Conservation (phyloP, 2,888 invertebrate genomes). For the Rotaria magnacalcarata region DNA sequence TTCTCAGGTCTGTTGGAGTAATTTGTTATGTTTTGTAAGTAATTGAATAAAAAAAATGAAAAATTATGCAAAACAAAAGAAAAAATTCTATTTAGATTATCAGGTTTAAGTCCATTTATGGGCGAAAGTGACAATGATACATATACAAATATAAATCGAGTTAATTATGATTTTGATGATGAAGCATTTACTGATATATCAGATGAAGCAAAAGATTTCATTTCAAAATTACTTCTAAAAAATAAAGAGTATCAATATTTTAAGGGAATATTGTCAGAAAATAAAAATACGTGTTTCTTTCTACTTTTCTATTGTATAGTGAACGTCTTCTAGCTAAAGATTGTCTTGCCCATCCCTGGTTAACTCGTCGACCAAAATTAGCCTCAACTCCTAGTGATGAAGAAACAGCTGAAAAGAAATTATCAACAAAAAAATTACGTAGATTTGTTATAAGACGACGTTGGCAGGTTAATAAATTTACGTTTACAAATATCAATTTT, state of each 20-base stretch:
- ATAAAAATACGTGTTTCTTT: neutral
- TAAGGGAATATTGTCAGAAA: neutral
- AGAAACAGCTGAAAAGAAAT: slow-evolving; percentile 62
- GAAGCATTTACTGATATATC: slow-evolving; percentile 78
- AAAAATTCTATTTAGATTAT: slow-evolving; percentile 65
- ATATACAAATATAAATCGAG: slow-evolving; percentile 78
- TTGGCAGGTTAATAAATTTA: slow-evolving; percentile 65
- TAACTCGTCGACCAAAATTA: slow-evolving; percentile 53
- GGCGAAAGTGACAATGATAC: slow-evolving; percentile 81
- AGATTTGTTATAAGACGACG: slow-evolving; percentile 81
- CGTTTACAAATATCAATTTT: neutral
- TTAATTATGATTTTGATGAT: slow-evolving; percentile 83
- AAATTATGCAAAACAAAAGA: neutral
- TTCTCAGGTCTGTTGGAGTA: slow-evolving; percentile 52
- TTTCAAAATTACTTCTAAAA: slow-evolving; percentile 70
- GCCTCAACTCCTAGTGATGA: slow-evolving; percentile 60
- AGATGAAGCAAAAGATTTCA: slow-evolving; percentile 77
- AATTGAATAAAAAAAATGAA: neutral
- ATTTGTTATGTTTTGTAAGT: slow-evolving; percentile 59
- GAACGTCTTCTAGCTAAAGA: slow-evolving; percentile 69
- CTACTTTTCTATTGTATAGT: slow-evolving; percentile 50
- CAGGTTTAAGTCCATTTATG: slow-evolving; percentile 84
- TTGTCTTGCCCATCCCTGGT: slow-evolving; percentile 73
- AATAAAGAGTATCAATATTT: slow-evolving; percentile 66
- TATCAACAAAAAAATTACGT: slow-evolving; percentile 62